A percentile compares a stretch with the other conserved stretches of the same genome.
Conservation (phyloP, 2,888 invertebrate species). For the Camptogramma bilineatum region DNA sequence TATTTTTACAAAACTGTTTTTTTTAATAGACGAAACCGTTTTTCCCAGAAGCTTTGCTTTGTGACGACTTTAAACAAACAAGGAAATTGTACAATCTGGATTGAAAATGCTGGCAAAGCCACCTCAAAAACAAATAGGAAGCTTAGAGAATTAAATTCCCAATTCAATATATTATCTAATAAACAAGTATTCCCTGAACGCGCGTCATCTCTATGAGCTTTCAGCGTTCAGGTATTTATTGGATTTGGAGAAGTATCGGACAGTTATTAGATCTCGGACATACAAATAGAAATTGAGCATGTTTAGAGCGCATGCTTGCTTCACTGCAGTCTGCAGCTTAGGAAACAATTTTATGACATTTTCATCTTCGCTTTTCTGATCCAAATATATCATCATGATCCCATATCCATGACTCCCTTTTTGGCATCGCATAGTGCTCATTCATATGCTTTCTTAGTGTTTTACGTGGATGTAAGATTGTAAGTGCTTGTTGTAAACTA, state of each 20-base stretch:
- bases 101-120: not conserved
- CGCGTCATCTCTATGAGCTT: constrained; percentile 5
- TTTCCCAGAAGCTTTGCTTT: too few relatives aligned
- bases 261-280: constrained; percentile 15
- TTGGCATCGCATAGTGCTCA: too few relatives aligned
- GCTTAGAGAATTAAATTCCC: not conserved
- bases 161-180: not conserved
- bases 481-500: too few relatives aligned
- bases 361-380: not conserved
- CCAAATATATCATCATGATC: too few relatives aligned
- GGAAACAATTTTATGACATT: constrained; percentile 1
- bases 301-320: not conserved
- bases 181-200: not conserved
- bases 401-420: too few relatives aligned
- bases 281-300: constrained; percentile 13
- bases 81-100: not conserved
- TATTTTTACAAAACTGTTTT: not conserved
- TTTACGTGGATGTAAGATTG: too few relatives aligned
- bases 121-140: not conserved
- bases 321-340: not conserved
- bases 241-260: constrained; percentile 20
- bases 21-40: not conserved
- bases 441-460: too few relatives aligned
- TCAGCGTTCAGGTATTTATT: constrained; percentile 13
- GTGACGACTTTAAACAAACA: too few relatives aligned